Conservation (phyloP, 2,797 vertebrate species). For the Craterocephalus amniculus region DNA sequence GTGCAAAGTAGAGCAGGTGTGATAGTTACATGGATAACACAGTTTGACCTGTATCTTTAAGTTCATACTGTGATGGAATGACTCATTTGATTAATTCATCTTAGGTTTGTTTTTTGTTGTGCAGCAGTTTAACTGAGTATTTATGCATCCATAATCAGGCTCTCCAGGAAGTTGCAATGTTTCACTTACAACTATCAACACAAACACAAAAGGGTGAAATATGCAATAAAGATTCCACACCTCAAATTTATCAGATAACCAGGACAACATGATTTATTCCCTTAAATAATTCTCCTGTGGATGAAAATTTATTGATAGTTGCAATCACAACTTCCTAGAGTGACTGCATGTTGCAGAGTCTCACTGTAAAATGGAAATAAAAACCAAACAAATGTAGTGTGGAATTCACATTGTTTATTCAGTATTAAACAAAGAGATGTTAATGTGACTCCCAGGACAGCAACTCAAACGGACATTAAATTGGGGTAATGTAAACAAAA, state of each 20-base stretch:
- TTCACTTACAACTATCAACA: too few species aligned
- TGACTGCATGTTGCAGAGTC: background rate
- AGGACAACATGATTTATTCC: too few species aligned
- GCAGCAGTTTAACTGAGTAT: background rate
- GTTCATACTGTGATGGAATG: background rate
- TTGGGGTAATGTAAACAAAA: slow-evolving; percentile 76
- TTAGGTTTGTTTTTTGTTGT: background rate
- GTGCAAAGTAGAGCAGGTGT: background rate
- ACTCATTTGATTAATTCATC: background rate
- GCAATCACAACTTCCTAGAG: too few species aligned
- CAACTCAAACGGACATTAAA: slow-evolving; percentile 68
- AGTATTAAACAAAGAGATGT: slow-evolving; percentile 72
- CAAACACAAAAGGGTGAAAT: too few species aligned
- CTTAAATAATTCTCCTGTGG: too few species aligned
- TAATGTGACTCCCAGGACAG: slow-evolving; percentile 71
- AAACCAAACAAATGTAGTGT: slow-evolving; percentile 28
- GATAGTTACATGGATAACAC: background rate
- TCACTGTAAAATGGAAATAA: slow-evolving; percentile 23
- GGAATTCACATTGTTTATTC: slow-evolving; percentile 83
- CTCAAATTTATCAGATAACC: too few species aligned
- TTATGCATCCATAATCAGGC: slow-evolving; percentile 13
- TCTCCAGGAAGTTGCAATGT: too few species aligned
- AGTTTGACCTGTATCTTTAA: slow-evolving; percentile 4
- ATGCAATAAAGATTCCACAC: too few species aligned
- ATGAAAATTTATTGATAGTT: too few species aligned